Conservation (phyloP, 1,140 invertebrate species). For the Protaetia brevitarsis region DNA sequence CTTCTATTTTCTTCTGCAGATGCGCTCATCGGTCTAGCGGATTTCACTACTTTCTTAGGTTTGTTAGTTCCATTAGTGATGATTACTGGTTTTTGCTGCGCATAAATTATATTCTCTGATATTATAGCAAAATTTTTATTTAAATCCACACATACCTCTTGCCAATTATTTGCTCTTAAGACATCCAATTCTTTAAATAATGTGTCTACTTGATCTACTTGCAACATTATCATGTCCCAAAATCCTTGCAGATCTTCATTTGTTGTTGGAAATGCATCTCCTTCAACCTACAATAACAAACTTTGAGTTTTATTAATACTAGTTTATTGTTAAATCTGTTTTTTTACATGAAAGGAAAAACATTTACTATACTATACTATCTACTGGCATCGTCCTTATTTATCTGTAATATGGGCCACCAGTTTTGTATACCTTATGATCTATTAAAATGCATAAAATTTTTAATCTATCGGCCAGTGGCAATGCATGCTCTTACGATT, state of each 20-base stretch:
- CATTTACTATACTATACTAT: no score
- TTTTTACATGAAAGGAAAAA: no score
- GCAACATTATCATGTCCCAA: conserved; percentile 95
- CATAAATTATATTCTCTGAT: background rate
- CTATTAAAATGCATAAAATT: no score
- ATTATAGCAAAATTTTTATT: conserved; percentile 12
- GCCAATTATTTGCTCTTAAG: conserved; percentile 70
- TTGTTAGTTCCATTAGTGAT: conserved; percentile 43
- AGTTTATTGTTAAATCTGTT: no score
- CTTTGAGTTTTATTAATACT: no score
- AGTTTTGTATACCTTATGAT: no score
- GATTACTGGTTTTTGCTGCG: conserved; percentile 32
- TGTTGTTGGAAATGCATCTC: conserved; percentile 84
- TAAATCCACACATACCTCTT: conserved; percentile 40
- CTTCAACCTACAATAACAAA: no score
- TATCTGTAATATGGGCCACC: no score
- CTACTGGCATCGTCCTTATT: no score
- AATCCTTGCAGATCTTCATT: conserved; percentile 88
- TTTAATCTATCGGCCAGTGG: no score
- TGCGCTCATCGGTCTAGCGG: conserved; percentile 48
- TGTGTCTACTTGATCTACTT: conserved; percentile 77
- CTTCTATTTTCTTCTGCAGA: conserved; percentile 55
- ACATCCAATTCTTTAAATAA: conserved; percentile 74
- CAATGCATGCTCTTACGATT: no score
- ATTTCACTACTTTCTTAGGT: conserved; percentile 48